Conservation (phyloP, 2,888 invertebrate species). For the Zhuqinia jingwanae region DNA sequence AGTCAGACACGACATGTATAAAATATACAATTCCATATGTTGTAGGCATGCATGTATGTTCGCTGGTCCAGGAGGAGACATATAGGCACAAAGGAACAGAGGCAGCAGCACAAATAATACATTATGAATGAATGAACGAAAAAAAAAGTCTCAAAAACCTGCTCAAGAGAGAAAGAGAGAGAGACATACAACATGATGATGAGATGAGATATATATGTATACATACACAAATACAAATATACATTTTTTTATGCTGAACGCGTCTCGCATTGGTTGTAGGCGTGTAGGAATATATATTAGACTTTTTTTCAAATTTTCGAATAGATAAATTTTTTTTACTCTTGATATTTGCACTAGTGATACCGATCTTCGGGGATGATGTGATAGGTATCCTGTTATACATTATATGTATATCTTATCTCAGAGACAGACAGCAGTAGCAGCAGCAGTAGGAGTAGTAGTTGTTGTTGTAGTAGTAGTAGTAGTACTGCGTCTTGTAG, state of each 20-base stretch:
- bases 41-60: too few species aligned
- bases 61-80: constrained; percentile 23
- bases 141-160: constrained; percentile 1
- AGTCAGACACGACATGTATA: constrained; percentile 26
- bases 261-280: neutral
- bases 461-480: too few species aligned
- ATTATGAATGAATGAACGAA: constrained; percentile 53
- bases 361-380: neutral
- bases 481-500: constrained; percentile 47
- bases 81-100: neutral
- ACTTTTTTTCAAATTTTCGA: constrained; percentile 16
- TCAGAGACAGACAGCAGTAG: too few species aligned
- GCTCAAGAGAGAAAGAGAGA: neutral
- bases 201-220: too few species aligned
- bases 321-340: constrained; percentile 17
- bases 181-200: neutral
- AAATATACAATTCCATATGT: too few species aligned
- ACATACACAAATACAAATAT: too few species aligned
- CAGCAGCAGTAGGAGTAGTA: too few species aligned
- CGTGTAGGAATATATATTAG: neutral
- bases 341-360: constrained; percentile 14
- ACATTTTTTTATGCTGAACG: neutral
- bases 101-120: constrained; percentile 53
- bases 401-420: too few species aligned
- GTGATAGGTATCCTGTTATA: neutral